Evolutionary conservation across 2,113 vertebrate species (phyloP).

Genomic region (Orientallactaga bullata): DNA sequence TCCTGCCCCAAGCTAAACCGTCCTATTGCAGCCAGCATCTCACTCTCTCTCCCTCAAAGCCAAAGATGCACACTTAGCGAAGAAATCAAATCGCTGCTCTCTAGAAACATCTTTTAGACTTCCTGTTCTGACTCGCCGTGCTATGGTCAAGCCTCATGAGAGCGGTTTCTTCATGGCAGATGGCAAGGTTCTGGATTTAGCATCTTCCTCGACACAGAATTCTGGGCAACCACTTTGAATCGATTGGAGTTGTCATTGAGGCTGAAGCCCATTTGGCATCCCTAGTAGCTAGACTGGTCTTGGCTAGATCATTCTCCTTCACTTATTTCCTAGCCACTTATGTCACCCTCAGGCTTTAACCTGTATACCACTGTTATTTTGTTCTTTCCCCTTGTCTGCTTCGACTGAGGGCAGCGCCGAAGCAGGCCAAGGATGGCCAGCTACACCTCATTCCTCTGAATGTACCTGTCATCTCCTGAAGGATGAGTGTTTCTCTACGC

Average conservation of each 20-base stretch:
- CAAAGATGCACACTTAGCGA: not conserved
- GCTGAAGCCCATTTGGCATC: not conserved
- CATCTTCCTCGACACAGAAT: not conserved
- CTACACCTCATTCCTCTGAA: not conserved
- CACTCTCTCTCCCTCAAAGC: not conserved
- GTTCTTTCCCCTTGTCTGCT: not conserved
- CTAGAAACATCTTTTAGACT: not conserved
- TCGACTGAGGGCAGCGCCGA: not conserved
- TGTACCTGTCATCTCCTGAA: not conserved
- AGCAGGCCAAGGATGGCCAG: not conserved
- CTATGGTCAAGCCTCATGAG: not conserved
- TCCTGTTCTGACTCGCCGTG: not conserved
- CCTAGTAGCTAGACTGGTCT: not conserved
- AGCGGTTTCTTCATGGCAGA: not conserved
- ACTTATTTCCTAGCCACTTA: not conserved
- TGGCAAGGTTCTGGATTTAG: not conserved
- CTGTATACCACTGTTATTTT: not conserved
- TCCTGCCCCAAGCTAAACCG: conserved; percentile 12
- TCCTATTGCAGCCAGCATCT: not conserved
- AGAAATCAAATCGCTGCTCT: conserved; percentile 11
- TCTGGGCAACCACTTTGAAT: not conserved
- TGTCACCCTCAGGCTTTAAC: not conserved
- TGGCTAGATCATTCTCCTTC: not conserved
- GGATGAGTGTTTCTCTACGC: not conserved
- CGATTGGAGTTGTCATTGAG: not conserved